Conservation (phyloP, 2,888 invertebrate species). For the Colostygia pectinataria region DNA sequence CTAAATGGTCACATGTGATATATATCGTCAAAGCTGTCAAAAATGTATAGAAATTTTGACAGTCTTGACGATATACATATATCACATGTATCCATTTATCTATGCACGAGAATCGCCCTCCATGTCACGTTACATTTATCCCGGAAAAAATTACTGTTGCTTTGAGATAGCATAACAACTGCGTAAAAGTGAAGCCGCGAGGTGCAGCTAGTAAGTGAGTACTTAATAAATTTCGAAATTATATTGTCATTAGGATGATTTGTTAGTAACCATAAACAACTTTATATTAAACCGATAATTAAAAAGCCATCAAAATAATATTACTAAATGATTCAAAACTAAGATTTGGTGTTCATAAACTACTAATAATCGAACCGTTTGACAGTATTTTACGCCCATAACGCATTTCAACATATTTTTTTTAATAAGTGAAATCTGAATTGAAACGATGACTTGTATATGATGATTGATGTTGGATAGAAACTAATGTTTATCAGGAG, state of each 20-base stretch:
- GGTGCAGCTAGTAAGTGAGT: too few species aligned
- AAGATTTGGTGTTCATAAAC: constrained; percentile 6
- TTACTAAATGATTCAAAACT: constrained; percentile 4
- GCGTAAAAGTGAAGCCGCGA: too few species aligned
- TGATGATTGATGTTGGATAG: too few species aligned
- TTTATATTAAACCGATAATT: constrained; percentile 9
- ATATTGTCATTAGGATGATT: constrained; percentile 4
- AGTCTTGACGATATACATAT: too few species aligned
- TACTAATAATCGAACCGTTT: constrained; percentile 22
- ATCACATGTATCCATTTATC: too few species aligned
- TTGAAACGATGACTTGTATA: constrained; percentile 12
- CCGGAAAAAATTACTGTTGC: too few species aligned
- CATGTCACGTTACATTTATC: too few species aligned
- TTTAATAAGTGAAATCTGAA: constrained; percentile 7
- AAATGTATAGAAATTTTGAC: too few species aligned
- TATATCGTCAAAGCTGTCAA: too few species aligned
- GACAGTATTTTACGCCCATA: constrained; percentile 18
- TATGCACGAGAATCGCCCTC: too few species aligned
- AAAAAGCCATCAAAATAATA: constrained; percentile 14
- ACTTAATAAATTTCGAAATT: background rate
- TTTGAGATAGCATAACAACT: too few species aligned
- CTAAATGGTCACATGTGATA: too few species aligned
- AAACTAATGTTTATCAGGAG: constrained; percentile 11
- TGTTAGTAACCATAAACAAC: background rate
- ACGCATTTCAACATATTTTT: constrained; percentile 15